Evolutionary conservation across 2,113 vertebrate species (phyloP).

Genomic region (Neoarius graeffei): DNA sequence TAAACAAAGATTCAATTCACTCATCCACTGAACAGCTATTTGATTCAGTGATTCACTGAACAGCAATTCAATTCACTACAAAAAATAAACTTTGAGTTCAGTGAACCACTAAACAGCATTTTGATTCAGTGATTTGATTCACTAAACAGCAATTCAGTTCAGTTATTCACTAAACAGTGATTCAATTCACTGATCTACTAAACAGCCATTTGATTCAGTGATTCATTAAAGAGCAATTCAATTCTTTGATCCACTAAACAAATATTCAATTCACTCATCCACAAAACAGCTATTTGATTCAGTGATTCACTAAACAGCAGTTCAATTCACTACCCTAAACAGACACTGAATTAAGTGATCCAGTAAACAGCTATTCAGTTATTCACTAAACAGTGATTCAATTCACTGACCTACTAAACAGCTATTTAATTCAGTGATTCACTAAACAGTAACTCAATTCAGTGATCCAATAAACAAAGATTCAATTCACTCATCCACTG

Average conservation of each 20-base stretch:
- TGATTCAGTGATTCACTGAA: background rate
- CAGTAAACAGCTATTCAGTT: background rate
- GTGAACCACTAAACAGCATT: background rate
- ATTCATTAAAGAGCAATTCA: background rate
- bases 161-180: background rate
- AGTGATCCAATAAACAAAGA: background rate
- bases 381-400: background rate
- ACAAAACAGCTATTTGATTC: too few species aligned
- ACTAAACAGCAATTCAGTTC: background rate
- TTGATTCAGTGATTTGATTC: background rate
- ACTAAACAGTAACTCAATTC: background rate
- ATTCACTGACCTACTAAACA: background rate
- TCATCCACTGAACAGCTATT: background rate
- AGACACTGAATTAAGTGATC: background rate
- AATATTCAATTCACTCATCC: too few species aligned
- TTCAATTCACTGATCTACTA: background rate
- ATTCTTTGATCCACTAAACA: too few species aligned
- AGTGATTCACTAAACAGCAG: too few species aligned
- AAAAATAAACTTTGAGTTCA: too few species aligned
- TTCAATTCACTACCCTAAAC: too few species aligned
- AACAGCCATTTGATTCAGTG: background rate
- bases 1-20: background rate
- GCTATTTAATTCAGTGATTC: background rate
- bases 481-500: background rate
- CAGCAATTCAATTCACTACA: background rate